These are phyloP conservation scores for Corapipo altera DNA, from an alignment of 2,113 vertebrate genomes.

Conservation along the genomic window DNA sequence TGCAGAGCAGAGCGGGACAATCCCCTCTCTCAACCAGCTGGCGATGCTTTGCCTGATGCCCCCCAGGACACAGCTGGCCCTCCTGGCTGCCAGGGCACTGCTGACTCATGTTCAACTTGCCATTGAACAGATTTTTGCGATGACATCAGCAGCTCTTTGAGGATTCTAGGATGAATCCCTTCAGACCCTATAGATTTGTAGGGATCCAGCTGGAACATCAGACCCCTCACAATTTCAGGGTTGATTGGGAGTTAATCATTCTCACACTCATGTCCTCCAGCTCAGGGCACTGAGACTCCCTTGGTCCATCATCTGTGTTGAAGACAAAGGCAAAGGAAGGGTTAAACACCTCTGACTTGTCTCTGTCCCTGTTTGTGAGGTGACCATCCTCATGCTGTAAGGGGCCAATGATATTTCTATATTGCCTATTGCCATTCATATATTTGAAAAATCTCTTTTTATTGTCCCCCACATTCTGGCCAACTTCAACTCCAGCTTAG, in stretches of 20 bases:
- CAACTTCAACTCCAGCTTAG: background rate
- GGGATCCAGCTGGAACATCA: background rate
- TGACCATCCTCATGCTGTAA: background rate
- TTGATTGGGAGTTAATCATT: background rate
- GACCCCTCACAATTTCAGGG: background rate
- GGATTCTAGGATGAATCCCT: background rate
- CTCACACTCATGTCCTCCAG: background rate
- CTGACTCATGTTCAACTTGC: background rate
- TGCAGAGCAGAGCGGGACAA: background rate
- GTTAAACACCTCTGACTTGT: background rate
- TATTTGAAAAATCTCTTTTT: background rate
- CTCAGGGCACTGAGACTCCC: background rate
- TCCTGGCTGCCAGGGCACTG: no score
- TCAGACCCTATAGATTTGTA: background rate
- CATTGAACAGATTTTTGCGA: background rate
- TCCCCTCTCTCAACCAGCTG: background rate
- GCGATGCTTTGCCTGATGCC: background rate
- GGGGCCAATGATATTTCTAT: background rate
- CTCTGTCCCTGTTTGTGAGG: background rate
- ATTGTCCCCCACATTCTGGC: background rate
- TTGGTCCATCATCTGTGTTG: background rate
- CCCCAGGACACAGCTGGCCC: background rate
- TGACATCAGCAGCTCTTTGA: background rate
- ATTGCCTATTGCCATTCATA: background rate
- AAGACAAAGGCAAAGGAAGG: background rate